phyloP scores from a whole-genome alignment of 2,113 vertebrate species.

The Litocranius walleri region DNA sequence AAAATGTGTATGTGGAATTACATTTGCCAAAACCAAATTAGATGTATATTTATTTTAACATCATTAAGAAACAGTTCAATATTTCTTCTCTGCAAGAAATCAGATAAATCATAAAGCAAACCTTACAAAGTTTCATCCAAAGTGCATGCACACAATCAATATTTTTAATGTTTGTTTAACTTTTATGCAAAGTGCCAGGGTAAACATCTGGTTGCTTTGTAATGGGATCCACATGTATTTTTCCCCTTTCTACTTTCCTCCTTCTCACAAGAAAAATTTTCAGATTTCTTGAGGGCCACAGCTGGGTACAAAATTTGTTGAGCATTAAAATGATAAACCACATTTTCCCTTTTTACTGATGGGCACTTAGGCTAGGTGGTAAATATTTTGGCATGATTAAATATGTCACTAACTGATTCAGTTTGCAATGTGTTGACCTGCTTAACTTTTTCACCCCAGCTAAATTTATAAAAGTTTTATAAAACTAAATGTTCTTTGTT shows the following conservation, averaged over 20 bases:
- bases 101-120: constrained; percentile 45
- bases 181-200: constrained; percentile 53
- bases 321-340: constrained; percentile 60
- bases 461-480: constrained; percentile 74
- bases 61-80: background rate
- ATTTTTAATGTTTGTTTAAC: constrained; percentile 61
- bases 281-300: constrained; percentile 68
- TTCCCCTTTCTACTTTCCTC: background rate
- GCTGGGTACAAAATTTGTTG: constrained; percentile 72
- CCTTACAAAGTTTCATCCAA: background rate
- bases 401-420: constrained; percentile 21
- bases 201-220: constrained; percentile 74
- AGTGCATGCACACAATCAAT: background rate
- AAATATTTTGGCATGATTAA: constrained; percentile 65
- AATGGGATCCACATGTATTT: constrained; percentile 28
- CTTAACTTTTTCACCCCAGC: constrained; percentile 40
- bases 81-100: constrained; percentile 20
- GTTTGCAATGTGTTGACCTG: constrained; percentile 19
- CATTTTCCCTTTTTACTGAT: constrained; percentile 62
- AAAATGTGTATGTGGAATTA: background rate
- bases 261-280: background rate
- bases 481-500: constrained; percentile 65
- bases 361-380: constrained; percentile 49
- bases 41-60: background rate
- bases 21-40: background rate